A percentile compares a stretch with the other conserved stretches of the same genome.
These are phyloP conservation scores for Protophormia terraenovae DNA, from an alignment of 2,888 invertebrate species.

Conservation along the genomic window DNA sequence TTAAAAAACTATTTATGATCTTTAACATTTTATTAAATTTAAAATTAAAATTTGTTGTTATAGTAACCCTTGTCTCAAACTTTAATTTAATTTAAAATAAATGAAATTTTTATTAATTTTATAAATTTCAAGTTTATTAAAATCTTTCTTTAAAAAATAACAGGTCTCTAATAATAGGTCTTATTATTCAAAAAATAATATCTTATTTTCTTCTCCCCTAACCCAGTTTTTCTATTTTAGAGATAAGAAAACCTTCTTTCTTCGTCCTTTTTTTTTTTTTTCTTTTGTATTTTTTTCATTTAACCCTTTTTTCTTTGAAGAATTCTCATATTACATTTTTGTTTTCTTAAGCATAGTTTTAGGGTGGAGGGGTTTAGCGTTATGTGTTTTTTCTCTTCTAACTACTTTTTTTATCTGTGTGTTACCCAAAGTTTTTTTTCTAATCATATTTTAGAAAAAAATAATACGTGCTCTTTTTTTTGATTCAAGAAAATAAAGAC, in stretches of 20 bases:
- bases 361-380: not conserved
- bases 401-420: not conserved
- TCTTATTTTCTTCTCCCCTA: not conserved
- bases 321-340: not conserved
- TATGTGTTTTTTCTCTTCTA: not conserved
- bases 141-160: no score
- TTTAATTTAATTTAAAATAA: no score
- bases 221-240: not conserved
- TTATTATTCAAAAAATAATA: not conserved
- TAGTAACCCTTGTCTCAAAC: no score
- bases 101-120: no score
- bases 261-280: not conserved
- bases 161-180: no score
- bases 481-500: not conserved
- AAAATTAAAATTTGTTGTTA: no score
- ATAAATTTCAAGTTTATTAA: no score
- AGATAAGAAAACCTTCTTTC: not conserved
- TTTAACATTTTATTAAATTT: no score
- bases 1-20: no score
- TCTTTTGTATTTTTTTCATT: not conserved
- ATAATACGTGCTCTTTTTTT: not conserved
- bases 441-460: constrained; percentile 30
- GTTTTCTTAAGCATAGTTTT: not conserved
- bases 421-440: constrained; percentile 36
- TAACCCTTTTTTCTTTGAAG: constrained; percentile 38